These are phyloP conservation scores for Trissolcus basalis DNA, from an alignment of 1,140 invertebrate species.

Conservation along the genomic window DNA sequence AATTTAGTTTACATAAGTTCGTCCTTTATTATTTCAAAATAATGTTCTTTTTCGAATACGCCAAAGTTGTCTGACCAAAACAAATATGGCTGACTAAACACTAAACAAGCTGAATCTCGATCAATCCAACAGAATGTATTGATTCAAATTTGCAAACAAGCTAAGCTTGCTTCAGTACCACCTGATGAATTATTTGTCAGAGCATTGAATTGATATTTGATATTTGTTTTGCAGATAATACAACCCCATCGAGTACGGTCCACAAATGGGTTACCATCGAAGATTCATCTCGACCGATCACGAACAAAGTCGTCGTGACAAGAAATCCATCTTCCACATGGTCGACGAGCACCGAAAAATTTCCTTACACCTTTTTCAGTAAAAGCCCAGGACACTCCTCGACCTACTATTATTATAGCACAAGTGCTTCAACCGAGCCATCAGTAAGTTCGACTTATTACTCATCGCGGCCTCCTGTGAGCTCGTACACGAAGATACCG, in stretches of 20 bases:
- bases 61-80: too few species aligned
- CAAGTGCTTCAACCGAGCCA: constrained; percentile 56
- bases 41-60: too few species aligned
- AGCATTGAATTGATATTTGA: too few species aligned
- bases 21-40: too few species aligned
- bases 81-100: too few species aligned
- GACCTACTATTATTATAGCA: constrained; percentile 70
- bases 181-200: too few species aligned
- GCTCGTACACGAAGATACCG: constrained; percentile 37
- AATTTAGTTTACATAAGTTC: too few species aligned
- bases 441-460: constrained; percentile 40
- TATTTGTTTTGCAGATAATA: constrained; percentile 40
- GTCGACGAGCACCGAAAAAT: constrained; percentile 59
- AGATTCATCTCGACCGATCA: constrained; percentile 63
- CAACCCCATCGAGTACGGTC: constrained; percentile 67
- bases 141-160: too few species aligned
- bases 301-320: constrained; percentile 49
- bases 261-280: constrained; percentile 76
- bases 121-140: too few species aligned
- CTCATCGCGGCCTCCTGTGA: constrained; percentile 14
- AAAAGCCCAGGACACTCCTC: constrained; percentile 63
- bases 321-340: constrained; percentile 42
- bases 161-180: too few species aligned
- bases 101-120: too few species aligned
- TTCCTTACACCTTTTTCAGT: constrained; percentile 67